Evolutionary conservation across 2,888 invertebrate genomes (phyloP).

Genomic region (Drosophila leonis): DNA sequence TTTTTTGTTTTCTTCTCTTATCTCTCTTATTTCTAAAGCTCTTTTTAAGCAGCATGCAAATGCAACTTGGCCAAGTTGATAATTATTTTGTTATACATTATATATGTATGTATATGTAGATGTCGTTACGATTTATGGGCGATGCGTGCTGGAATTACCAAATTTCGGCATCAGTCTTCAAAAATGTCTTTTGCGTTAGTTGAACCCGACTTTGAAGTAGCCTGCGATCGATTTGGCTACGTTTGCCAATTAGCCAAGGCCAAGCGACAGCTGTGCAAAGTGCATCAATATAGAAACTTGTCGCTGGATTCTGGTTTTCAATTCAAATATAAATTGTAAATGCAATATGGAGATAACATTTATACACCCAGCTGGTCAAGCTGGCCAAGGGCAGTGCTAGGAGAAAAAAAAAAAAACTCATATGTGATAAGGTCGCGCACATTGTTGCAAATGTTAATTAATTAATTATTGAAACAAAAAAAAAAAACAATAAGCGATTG

Average conservation of each 20-base stretch:
- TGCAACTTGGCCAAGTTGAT: constrained; percentile 60
- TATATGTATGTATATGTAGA: constrained; percentile 7
- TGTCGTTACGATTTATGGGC: constrained; percentile 36
- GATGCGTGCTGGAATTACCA: constrained; percentile 39
- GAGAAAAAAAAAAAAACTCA: neutral
- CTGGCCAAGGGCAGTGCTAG: constrained; percentile 52
- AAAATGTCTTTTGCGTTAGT: neutral
- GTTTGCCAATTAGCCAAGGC: constrained; percentile 41
- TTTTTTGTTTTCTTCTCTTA: neutral
- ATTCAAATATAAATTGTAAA: constrained; percentile 37
- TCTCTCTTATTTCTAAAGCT: constrained; percentile 28
- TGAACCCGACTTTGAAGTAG: constrained; percentile 10
- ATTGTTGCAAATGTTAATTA: constrained; percentile 64
- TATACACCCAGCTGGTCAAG: constrained; percentile 23
- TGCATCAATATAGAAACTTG: constrained; percentile 35
- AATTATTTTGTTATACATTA: constrained; percentile 40
- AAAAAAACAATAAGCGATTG: constrained; percentile 23
- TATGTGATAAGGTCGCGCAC: constrained; percentile 40
- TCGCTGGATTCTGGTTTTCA: constrained; percentile 43
- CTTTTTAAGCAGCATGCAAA: constrained; percentile 58
- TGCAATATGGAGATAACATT: constrained; percentile 31
- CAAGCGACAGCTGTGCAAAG: constrained; percentile 19
- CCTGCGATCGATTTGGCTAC: constrained; percentile 4
- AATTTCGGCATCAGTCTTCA: constrained; percentile 3
- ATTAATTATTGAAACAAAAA: constrained; percentile 50